Conservation (phyloP, 2,888 invertebrate genomes). For the Marronus borbonicus region DNA sequence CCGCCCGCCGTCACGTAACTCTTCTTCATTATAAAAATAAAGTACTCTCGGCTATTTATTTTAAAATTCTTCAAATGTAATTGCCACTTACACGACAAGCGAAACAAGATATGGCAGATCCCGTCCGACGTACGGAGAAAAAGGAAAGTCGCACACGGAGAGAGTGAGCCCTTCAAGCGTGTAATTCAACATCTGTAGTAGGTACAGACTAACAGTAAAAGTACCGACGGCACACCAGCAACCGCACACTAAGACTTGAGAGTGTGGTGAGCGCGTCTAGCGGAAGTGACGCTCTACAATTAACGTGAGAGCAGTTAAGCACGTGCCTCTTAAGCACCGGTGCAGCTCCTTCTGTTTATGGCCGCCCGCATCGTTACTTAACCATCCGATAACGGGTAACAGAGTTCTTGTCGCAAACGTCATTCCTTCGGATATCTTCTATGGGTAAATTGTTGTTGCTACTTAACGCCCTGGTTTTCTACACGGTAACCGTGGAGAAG, state of each 20-base stretch:
- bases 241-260: slow-evolving; percentile 45
- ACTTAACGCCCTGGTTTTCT: slow-evolving; percentile 38
- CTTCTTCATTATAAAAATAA: slow-evolving; percentile 9
- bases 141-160: slow-evolving; percentile 17
- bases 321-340: slow-evolving; percentile 57
- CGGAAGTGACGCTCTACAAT: slow-evolving; percentile 60
- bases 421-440: slow-evolving; percentile 35
- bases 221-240: slow-evolving; percentile 43
- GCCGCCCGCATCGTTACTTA: slow-evolving; percentile 54
- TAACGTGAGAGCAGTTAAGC: slow-evolving; percentile 58
- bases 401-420: slow-evolving; percentile 49
- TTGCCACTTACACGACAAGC: slow-evolving; percentile 44
- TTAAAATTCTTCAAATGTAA: slow-evolving; percentile 44
- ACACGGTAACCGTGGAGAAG: not conserved
- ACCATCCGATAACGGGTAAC: slow-evolving; percentile 47
- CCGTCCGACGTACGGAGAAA: slow-evolving; percentile 29
- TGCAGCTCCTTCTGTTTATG: slow-evolving; percentile 56
- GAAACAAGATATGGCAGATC: slow-evolving; percentile 47
- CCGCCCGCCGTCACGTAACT: not conserved
- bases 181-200: slow-evolving; percentile 51
- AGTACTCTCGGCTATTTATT: slow-evolving; percentile 30
- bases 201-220: slow-evolving; percentile 49
- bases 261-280: slow-evolving; percentile 55
- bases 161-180: slow-evolving; percentile 36
- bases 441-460: slow-evolving; percentile 38